Evolutionary conservation across 2,888 invertebrate species (phyloP).

Genomic region (Drosophila nr. perissopoda): DNA sequence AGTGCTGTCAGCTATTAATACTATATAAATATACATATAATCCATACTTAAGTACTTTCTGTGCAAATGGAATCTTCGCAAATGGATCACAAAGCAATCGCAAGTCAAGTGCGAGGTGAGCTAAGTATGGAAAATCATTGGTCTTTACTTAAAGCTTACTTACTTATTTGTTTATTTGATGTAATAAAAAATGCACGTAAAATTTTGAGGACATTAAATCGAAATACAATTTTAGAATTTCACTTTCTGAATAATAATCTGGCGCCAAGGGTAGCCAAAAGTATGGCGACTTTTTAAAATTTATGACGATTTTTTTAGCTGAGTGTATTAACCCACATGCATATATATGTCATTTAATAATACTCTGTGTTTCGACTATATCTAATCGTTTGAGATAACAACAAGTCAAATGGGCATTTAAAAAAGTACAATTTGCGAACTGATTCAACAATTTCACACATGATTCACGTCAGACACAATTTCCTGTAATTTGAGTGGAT

Average conservation of each 20-base stretch:
- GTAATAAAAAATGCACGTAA: background rate
- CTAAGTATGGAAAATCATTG: constrained; percentile 64
- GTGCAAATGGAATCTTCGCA: constrained; percentile 33
- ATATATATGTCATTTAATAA: constrained; percentile 1
- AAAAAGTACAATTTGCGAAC: constrained; percentile 4
- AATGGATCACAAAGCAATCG: constrained; percentile 83
- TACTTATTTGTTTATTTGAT: background rate
- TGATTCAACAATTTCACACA: constrained; percentile 21
- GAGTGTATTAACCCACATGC: background rate
- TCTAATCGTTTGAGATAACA: constrained; percentile 39
- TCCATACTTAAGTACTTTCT: constrained; percentile 29
- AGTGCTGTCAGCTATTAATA: constrained; percentile 58
- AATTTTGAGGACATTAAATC: background rate
- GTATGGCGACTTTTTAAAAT: background rate
- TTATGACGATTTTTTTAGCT: background rate
- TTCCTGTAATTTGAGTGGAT: constrained; percentile 14
- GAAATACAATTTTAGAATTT: background rate
- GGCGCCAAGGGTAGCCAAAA: background rate
- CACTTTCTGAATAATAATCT: background rate
- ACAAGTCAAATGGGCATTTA: background rate
- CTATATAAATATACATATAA: constrained; percentile 13
- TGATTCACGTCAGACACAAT: constrained; percentile 18
- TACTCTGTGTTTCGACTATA: constrained; percentile 15
- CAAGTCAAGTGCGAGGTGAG: constrained; percentile 84
- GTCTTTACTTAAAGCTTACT: constrained; percentile 2